Base-by-base conservation (phyloP, 2,797 vertebrate species). In the Knipowitschia caucasica region DNA sequence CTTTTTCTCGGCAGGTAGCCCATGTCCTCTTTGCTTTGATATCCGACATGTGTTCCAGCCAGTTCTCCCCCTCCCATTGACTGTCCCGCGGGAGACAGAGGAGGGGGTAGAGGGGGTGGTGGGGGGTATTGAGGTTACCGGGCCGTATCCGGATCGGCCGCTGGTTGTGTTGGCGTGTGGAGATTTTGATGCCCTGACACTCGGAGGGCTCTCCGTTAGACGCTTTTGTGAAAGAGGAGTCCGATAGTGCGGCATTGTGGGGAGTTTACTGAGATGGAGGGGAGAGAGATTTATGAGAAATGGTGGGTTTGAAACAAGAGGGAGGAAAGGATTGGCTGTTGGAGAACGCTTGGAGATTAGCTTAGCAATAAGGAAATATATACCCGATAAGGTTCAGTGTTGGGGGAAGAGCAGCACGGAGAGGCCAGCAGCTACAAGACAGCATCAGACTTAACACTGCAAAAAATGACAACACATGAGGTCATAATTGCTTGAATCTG, bases 321-420 rank as follows among this genome's bases (percentile, higher is more conserved):
- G 43, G 53, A 55, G 15, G 49, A 50, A 57, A 64, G 66, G 62
- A 68, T 25, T 44, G 45, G 75, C 63, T 62, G 40, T 78, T 88
- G n/a, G n/a, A n/a, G n/a, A n/a, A 86, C 81, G 59, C 80, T 77
- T 61, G 34, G 78, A 82, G 82, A 89, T 87, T 83, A 43, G 20
- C 50, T 56, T 49, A 21, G 57, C 55, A 15, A 15, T 27, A 64
- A 75, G 65, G 76, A 81, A 66, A 67, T 64, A 30, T 12, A 62
- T 67, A 57, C 59, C 11, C 75, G 31, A 56, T 50, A 38, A 65
- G 74, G 83, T 82, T 86, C 78, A 79, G 40, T 27, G 44, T 47
- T 50, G 51, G 86, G 82, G 66, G 71, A 75, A 46, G 7, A 61
- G 46, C 18, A 57, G 49, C 50, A 50, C 58, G 56, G 56, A 50